phyloP scores from a whole-genome alignment of 1,140 invertebrate genomes.

The Belonocnema kinseyi region DNA sequence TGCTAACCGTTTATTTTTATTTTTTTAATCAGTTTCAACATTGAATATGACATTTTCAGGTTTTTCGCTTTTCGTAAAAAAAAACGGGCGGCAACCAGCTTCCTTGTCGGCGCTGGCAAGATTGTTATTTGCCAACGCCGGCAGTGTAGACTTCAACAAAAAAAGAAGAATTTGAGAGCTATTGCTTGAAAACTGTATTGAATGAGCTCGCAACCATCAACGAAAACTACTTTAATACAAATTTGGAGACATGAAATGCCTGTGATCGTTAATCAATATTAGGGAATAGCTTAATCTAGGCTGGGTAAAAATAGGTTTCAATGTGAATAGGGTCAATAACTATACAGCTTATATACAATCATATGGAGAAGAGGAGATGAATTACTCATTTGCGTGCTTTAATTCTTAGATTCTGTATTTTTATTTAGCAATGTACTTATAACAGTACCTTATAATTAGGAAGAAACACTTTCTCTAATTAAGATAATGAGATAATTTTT shows the following conservation, averaged over 20 bases:
- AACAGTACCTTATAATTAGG: not conserved
- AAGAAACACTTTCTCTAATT: not conserved
- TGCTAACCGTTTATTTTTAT: no score
- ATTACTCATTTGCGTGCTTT: not conserved
- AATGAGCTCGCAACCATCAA: conserved; percentile 14
- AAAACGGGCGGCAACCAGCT: no score
- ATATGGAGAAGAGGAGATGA: not conserved
- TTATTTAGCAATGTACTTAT: not conserved
- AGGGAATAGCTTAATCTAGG: conserved; percentile 1
- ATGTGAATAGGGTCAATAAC: not conserved
- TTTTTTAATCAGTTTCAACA: no score
- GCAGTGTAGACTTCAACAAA: no score
- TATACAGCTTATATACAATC: not conserved
- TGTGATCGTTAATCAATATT: conserved; percentile 11
- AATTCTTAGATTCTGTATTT: not conserved
- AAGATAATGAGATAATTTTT: conserved; percentile 3
- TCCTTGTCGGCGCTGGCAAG: no score
- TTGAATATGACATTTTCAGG: no score
- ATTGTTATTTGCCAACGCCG: no score
- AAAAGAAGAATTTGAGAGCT: not conserved
- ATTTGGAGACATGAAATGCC: conserved; percentile 3
- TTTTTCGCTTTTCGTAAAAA: no score
- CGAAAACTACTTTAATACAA: conserved; percentile 8
- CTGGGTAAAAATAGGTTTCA: not conserved
- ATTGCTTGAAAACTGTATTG: conserved; percentile 5